phyloP scores from a whole-genome alignment of 2,113 vertebrate species.

The Nipponia nippon region DNA sequence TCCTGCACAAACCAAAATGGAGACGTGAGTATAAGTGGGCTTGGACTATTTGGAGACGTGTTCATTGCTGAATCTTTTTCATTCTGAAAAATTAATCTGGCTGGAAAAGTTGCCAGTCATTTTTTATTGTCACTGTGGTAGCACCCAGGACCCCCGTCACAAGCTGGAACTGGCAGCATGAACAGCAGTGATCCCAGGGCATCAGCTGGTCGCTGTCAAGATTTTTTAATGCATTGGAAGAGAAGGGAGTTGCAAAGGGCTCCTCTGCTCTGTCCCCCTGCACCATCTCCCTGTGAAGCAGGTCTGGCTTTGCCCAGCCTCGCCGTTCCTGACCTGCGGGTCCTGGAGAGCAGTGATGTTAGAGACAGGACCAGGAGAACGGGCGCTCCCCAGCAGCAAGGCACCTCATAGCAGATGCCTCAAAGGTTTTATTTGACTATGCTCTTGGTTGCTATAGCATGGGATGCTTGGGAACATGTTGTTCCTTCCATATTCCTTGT shows the following conservation, averaged over 20 bases:
- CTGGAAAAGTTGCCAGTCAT: not conserved
- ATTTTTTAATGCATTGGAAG: not conserved
- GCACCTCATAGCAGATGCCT: not conserved
- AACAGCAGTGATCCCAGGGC: not conserved
- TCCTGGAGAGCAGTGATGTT: not conserved
- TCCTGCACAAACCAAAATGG: not conserved
- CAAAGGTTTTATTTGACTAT: not conserved
- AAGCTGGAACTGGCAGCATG: not conserved
- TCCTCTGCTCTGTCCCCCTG: not conserved
- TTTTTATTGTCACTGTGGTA: not conserved
- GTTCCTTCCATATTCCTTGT: not conserved
- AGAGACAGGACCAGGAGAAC: not conserved
- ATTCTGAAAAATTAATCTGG: not conserved
- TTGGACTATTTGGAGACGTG: not conserved
- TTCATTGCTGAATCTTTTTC: not conserved
- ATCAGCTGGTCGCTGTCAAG: not conserved
- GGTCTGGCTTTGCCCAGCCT: not conserved
- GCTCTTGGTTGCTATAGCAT: not conserved
- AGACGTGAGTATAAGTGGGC: constrained; percentile 55
- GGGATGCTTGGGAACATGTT: not conserved
- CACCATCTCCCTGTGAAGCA: not conserved
- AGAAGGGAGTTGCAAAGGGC: not conserved
- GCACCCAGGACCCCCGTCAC: not conserved
- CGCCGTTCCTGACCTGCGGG: not conserved
- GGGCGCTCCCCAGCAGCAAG: not conserved